Base-by-base conservation (phyloP, 2,113 vertebrate genomes). In the Rhinolophus ferrumequinum region DNA sequence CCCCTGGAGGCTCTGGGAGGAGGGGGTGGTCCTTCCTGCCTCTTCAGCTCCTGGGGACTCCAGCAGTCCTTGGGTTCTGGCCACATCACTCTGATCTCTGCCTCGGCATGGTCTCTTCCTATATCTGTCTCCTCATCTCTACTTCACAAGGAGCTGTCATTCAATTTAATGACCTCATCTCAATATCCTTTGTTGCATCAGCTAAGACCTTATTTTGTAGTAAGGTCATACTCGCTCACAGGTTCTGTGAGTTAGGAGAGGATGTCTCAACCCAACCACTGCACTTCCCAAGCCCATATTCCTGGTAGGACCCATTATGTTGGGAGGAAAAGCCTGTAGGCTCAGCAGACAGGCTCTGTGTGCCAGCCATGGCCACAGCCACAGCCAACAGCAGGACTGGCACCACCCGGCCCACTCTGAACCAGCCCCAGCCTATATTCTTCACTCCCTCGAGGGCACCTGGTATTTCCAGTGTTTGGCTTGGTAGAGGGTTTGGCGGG, bases 401-500 rank as follows among this genome's bases (percentile, higher is more conserved):
- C 14, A 26, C 5, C 19, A 2, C 21, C 66, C 41, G 26, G 7
- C 22, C 35, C 11, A 1, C 28, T 4, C 28, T 2, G 0, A 50
- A 0, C 60, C 7, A 12, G 21, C 41, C 41, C 41, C 0, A 0
- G 33, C n/a, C 70, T 4, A 0, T 18, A 1, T 13, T 10, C 47
- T 16, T 24, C 18, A 7, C 26, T n/a, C 6, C 47, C n/a, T 26
- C 33, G 8, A 0, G n/a, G n/a, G 47, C 6, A 26, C 4, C 19
- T 9, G 21, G 70, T 6, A 2, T 30, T 33, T 18, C 33, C 8
- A 33, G 15, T 13, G 0, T 28, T 44, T 14, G 76, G 52, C 22
- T 26, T 47, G 69, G 28, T 2, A 16, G 26, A 67, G 64, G 52
- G 8, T 70, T 11, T 0, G 60, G 38, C 21, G 2, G 28, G 52